Percentiles rank a stretch among this genome's conserved stretches.
These are phyloP conservation scores for Phlogophora meticulosa DNA, from an alignment of 2,888 invertebrate genomes.

Conservation along the genomic window DNA sequence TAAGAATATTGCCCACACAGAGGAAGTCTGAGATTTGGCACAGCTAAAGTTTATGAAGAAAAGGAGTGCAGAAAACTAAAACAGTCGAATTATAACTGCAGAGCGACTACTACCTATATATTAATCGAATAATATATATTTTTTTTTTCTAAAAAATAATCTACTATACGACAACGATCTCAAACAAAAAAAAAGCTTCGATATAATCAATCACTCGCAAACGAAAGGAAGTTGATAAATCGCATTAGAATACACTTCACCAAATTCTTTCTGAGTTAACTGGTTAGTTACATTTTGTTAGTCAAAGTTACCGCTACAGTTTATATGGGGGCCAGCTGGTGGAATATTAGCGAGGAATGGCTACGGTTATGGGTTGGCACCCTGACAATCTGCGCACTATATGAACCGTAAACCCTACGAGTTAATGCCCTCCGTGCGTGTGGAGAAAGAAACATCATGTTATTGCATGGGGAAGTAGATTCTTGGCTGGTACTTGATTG, in stretches of 20 bases:
- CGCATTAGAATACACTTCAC: constrained; percentile 11
- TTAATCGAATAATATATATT: not conserved
- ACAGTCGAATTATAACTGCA: too few relatives aligned
- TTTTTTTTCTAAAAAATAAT: not conserved
- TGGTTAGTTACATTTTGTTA: constrained; percentile 29
- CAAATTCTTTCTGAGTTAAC: not conserved
- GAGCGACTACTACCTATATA: too few relatives aligned
- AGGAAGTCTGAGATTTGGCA: too few relatives aligned
- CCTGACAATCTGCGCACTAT: constrained; percentile 46
- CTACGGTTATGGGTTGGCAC: constrained; percentile 41
- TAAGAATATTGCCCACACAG: too few relatives aligned
- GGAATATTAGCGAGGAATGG: constrained; percentile 45
- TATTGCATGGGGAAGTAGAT: constrained; percentile 5
- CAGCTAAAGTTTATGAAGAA: too few relatives aligned
- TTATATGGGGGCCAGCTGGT: constrained; percentile 36
- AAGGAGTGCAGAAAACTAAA: too few relatives aligned
- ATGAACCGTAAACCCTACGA: constrained; percentile 42
- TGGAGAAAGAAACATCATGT: constrained; percentile 26
- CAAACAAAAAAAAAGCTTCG: constrained; percentile 16
- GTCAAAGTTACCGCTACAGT: constrained; percentile 35
- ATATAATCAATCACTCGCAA: constrained; percentile 30
- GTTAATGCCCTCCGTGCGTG: constrained; percentile 27
- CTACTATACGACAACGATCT: not conserved
- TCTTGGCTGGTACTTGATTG: not conserved
- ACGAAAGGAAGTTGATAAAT: constrained; percentile 25